Evolutionary conservation across 1,140 invertebrate genomes (phyloP), one percentile per base, ranked within the genome.

Genomic region (Periplaneta americana): DNA sequence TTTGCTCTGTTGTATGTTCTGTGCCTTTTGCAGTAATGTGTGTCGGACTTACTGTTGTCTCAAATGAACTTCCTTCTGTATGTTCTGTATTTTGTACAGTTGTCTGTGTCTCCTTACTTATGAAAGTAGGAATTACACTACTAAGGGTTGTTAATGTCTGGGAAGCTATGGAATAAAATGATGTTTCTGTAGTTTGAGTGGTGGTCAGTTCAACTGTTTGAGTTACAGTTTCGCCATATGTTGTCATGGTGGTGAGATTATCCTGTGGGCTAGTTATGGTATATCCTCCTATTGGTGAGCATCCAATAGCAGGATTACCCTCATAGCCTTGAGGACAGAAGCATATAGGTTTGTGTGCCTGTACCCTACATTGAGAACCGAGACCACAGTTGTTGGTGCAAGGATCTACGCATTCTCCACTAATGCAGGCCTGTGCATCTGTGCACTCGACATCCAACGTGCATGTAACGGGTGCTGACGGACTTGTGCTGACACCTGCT

Each of bases 371-470:
- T 57, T 90, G 87, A 82, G 91, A 89, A 84, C 90, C 89, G 82
- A 88, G 86, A 79, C 90, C 92, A 89, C 93, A 94, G 82, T 85
- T 34, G 39, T 57, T 28, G 57, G 57, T 85, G 87, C 94, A 95
- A 82, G 92, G 92, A 89, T 94, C 91, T 86, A 90, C 87, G 88
- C 94, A 95, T 87, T 89, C 88, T 82, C 90, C 90, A 83, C 89
- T 88, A 85, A 92, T 88, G 89, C 93, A 95, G 86, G 91, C 91
- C 86, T 92, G 88, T 87, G 89, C 89, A 84, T 91, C 90, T 85
- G 89, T 90, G 89, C 93, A 95, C 85, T 94, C 92, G 85, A 90
- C 89, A 87, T 94, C 89, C 86, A 88, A 88, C 84, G 89, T 90
- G 90, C 91, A 92, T 85, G 85, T 74, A 33, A 79, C 78, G 32